Evolutionary conservation across 2,888 invertebrate genomes (phyloP).

Genomic region (Oxyteleia sp.): DNA sequence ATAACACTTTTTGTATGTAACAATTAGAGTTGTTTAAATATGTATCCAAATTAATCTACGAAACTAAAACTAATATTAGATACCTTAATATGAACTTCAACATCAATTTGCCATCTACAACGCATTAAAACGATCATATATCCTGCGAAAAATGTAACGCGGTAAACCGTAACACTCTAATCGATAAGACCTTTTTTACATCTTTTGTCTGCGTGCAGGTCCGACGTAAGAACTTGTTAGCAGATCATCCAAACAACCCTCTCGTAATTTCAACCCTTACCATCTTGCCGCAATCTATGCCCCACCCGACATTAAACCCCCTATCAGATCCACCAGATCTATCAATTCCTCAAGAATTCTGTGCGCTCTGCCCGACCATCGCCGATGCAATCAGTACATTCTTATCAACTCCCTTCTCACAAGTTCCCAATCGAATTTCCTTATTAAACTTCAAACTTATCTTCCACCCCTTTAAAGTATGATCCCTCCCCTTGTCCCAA

Average conservation of each 20-base stretch:
- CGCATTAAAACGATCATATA: too few relatives aligned
- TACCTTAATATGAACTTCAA: too few relatives aligned
- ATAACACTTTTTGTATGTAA: too few relatives aligned
- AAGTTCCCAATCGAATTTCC: conserved; percentile 56
- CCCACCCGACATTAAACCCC: conserved; percentile 36
- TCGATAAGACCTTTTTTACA: too few relatives aligned
- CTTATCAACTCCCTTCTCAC: conserved; percentile 46
- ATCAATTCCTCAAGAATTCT: conserved; percentile 51
- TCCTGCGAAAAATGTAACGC: too few relatives aligned
- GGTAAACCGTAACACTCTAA: too few relatives aligned
- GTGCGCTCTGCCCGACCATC: conserved; percentile 17
- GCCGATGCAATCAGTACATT: conserved; percentile 62
- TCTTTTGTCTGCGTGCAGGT: neutral
- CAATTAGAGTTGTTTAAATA: too few relatives aligned
- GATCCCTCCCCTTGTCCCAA: conserved; percentile 40
- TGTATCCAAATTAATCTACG: too few relatives aligned
- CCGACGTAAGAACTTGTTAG: conserved; percentile 35
- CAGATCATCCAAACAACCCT: conserved; percentile 32
- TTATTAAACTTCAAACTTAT: conserved; percentile 56
- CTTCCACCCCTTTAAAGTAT: too few relatives aligned
- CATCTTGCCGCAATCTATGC: conserved; percentile 7
- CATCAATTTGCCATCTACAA: too few relatives aligned
- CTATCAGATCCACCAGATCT: conserved; percentile 52
- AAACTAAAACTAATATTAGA: too few relatives aligned
- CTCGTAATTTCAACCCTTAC: conserved; percentile 24